These are phyloP conservation scores for Caenorhabditis sinica DNA, from an alignment of 2,888 invertebrate species.

Conservation along the genomic window DNA sequence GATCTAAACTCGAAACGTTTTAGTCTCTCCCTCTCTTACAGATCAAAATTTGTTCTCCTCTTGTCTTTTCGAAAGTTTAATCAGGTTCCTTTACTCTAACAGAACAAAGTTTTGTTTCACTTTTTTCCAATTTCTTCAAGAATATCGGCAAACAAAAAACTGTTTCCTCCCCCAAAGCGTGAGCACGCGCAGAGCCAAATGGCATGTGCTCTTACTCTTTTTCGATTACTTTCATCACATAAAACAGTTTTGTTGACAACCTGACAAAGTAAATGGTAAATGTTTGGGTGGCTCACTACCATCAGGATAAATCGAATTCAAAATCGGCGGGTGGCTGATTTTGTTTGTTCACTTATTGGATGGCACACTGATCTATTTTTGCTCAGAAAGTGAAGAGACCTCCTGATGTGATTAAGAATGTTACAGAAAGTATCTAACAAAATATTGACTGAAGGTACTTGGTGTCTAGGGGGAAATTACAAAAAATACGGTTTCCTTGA, in stretches of 20 bases:
- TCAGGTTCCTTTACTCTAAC: conserved; percentile 46
- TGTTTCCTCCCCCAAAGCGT: conserved; percentile 13
- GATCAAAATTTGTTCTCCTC: conserved; percentile 47
- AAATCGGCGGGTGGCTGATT: conserved; percentile 19
- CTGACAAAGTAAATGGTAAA: conserved; percentile 43
- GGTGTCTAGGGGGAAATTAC: conserved; percentile 9
- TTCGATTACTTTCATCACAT: conserved; percentile 19
- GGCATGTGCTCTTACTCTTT: conserved; percentile 51
- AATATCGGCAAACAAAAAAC: conserved; percentile 54
- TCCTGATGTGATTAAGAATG: conserved; percentile 39
- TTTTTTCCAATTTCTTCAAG: conserved; percentile 37
- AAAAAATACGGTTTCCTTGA: conserved; percentile 5
- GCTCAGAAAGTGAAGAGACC: conserved; percentile 19
- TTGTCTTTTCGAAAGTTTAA: conserved; percentile 34
- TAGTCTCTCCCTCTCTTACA: conserved; percentile 1
- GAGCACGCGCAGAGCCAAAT: conserved; percentile 35
- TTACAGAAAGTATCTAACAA: neutral
- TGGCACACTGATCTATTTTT: conserved; percentile 51
- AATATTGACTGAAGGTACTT: conserved; percentile 35
- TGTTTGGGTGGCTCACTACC: conserved; percentile 49
- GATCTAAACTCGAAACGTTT: neutral
- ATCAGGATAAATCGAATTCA: conserved; percentile 46
- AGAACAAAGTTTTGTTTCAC: conserved; percentile 47
- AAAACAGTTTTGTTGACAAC: conserved; percentile 64
- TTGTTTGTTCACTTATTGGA: conserved; percentile 40